Evolutionary conservation across 2,888 invertebrate species (phyloP).

Genomic region (Drepana falcataria): DNA sequence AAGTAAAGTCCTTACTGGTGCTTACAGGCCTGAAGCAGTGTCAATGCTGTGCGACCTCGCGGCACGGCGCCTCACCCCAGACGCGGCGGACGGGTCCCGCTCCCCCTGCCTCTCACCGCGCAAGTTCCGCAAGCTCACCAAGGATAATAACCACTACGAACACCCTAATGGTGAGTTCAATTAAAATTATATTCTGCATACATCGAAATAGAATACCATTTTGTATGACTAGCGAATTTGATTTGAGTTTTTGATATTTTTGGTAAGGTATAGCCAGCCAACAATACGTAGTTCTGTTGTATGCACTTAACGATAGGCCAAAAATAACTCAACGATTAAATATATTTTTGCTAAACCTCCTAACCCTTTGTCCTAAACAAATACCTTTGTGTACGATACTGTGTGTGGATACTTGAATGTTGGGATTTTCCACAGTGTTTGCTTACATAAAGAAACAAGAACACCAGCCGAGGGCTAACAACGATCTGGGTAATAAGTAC

Average conservation of each 20-base stretch:
- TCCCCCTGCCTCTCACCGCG: slow-evolving; percentile 82
- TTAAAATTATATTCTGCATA: background rate
- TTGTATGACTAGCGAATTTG: too few species aligned
- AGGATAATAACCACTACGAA: slow-evolving; percentile 75
- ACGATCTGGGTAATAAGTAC: background rate
- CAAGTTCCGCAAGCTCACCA: slow-evolving; percentile 77
- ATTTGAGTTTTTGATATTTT: too few species aligned
- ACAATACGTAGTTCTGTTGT: too few species aligned
- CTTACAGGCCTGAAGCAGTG: slow-evolving; percentile 86
- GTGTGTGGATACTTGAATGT: background rate
- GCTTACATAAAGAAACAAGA: background rate
- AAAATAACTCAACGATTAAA: too few species aligned
- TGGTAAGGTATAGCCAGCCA: too few species aligned
- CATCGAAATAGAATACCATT: background rate
- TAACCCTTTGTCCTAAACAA: background rate
- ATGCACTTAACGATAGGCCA: too few species aligned
- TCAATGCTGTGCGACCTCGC: slow-evolving; percentile 91
- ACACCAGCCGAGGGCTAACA: background rate
- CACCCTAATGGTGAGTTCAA: slow-evolving; percentile 60
- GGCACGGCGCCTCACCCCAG: slow-evolving; percentile 84
- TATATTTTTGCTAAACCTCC: too few species aligned
- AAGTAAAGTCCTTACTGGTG: background rate
- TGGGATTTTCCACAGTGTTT: background rate
- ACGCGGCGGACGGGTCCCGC: slow-evolving; percentile 67
- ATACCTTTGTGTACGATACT: background rate